Percentiles rank a stretch among this genome's conserved stretches.
phyloP scores from a whole-genome alignment of 2,113 vertebrate species.

The Vireo altiloquus region DNA sequence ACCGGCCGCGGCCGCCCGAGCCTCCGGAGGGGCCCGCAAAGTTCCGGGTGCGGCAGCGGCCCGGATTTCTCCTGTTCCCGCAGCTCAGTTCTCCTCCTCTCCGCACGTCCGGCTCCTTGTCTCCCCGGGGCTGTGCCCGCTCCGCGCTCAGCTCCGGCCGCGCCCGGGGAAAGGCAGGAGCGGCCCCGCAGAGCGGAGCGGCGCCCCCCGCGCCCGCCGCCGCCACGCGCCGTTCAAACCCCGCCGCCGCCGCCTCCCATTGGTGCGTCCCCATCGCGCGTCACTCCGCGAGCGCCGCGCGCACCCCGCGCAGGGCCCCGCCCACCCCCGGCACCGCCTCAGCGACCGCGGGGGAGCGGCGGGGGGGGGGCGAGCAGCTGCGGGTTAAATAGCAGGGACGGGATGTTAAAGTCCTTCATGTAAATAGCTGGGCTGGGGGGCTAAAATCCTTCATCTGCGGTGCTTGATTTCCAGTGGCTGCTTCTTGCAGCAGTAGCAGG shows the following conservation, averaged over 20 bases:
- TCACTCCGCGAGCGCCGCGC: neutral
- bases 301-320: neutral
- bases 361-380: accelerated
- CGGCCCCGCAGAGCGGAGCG: neutral
- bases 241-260: neutral
- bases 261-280: too few relatives aligned
- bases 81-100: neutral
- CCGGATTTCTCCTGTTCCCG: neutral
- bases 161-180: neutral
- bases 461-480: accelerated
- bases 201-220: too few relatives aligned
- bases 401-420: accelerated
- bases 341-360: accelerated
- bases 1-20: neutral
- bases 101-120: neutral
- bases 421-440: accelerated
- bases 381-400: accelerated
- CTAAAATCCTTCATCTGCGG: accelerated
- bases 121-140: neutral
- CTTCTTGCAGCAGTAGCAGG: accelerated
- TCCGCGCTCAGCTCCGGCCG: too few relatives aligned
- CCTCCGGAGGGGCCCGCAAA: too few relatives aligned
- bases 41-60: neutral
- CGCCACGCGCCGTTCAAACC: neutral
- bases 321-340: accelerated